Percentiles rank a stretch among this genome's conserved stretches.
phyloP scores from a whole-genome alignment of 2,888 invertebrate genomes.

The Caenorhabditis sp. region DNA sequence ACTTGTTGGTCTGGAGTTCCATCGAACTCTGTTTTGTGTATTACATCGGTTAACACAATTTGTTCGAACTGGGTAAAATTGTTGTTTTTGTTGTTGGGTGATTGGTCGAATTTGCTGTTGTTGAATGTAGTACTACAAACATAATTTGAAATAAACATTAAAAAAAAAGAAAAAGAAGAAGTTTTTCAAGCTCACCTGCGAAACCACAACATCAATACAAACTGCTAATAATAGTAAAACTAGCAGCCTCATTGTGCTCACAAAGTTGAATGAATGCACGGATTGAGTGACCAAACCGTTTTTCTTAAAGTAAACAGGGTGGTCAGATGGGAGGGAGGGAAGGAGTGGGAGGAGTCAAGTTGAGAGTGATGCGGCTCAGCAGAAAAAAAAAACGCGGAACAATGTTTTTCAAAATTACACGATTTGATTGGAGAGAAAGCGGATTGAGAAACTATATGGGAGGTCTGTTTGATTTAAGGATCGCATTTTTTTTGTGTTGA shows the following conservation, averaged over 20 bases:
- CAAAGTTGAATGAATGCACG: background rate
- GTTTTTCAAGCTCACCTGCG: slow-evolving; percentile 26
- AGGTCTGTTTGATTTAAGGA: background rate
- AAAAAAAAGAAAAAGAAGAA: background rate
- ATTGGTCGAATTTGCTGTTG: slow-evolving; percentile 30
- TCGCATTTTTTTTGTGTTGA: background rate
- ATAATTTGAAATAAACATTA: too few species aligned
- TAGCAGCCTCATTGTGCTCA: slow-evolving; percentile 35
- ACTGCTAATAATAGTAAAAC: slow-evolving; percentile 34
- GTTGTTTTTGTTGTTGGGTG: slow-evolving; percentile 34
- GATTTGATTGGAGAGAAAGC: background rate
- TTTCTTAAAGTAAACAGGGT: slow-evolving; percentile 1
- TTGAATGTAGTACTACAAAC: slow-evolving; percentile 28
- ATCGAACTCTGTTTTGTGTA: slow-evolving; percentile 60
- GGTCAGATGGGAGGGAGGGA: background rate
- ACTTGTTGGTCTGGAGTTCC: slow-evolving; percentile 62
- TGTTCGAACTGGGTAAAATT: slow-evolving; percentile 66
- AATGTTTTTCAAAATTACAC: background rate
- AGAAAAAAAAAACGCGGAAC: background rate
- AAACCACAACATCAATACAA: slow-evolving; percentile 26
- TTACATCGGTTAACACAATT: slow-evolving; percentile 63
- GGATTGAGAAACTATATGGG: background rate
- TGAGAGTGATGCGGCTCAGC: background rate
- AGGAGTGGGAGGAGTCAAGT: background rate
- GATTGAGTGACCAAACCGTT: background rate